Conservation (phyloP, 2,113 vertebrate genomes). For the Petrocephalus microphthalmus region DNA sequence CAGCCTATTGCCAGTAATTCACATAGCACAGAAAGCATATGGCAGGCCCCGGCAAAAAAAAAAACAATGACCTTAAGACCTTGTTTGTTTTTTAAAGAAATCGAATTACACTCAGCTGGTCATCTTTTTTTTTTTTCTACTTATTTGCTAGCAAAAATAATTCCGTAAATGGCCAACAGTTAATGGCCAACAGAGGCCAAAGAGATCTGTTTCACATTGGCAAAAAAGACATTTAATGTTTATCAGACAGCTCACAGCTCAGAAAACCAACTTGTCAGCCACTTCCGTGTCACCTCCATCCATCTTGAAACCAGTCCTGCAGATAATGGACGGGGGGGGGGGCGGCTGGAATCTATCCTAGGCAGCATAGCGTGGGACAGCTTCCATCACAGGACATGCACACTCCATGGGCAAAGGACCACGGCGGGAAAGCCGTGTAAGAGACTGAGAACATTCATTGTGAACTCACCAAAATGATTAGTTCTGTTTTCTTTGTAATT, state of each 20-base stretch:
- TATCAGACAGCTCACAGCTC: neutral
- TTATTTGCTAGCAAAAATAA: neutral
- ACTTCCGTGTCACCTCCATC: neutral
- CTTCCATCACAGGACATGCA: neutral
- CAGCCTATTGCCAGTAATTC: neutral
- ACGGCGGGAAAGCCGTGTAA: too few species aligned
- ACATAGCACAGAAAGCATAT: neutral
- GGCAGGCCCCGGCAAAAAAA: neutral
- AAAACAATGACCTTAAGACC: neutral
- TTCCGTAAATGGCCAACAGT: neutral
- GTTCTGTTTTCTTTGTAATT: too few species aligned
- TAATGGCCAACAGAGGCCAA: neutral
- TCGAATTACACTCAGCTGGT: neutral
- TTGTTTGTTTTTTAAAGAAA: neutral
- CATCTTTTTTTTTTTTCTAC: neutral
- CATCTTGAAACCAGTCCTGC: neutral
- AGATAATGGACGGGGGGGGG: neutral
- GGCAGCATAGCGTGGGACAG: neutral
- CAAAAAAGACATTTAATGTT: neutral
- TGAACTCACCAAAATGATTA: too few species aligned
- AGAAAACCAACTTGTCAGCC: neutral
- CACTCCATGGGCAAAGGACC: neutral
- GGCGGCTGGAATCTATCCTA: neutral
- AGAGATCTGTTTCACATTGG: neutral
- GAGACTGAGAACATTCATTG: too few species aligned